phyloP scores from a whole-genome alignment of 2,888 invertebrate species.

The Brachycybe producta region DNA sequence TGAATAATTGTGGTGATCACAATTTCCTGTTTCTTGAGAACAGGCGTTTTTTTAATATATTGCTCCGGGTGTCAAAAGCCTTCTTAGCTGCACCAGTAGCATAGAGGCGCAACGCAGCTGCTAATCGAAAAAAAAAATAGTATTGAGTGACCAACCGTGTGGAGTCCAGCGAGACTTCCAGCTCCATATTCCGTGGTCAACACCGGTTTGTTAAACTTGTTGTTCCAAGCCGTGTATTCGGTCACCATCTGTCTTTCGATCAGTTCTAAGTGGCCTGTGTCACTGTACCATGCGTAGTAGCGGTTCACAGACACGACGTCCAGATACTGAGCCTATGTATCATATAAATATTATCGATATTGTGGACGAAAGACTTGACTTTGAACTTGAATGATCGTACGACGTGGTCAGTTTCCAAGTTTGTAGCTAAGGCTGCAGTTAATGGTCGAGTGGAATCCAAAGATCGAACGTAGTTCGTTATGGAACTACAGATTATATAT shows the following conservation, averaged over 20 bases:
- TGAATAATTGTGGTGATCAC: no score
- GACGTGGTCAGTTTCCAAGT: constrained; percentile 27
- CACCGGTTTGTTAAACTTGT: constrained; percentile 71
- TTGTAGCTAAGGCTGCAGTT: constrained; percentile 29
- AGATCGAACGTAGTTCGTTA: constrained; percentile 60
- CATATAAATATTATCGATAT: not conserved
- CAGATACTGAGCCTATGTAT: constrained; percentile 50
- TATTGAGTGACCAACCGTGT: constrained; percentile 49
- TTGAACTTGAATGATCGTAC: constrained; percentile 23
- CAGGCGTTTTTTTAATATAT: no score
- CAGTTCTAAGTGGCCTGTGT: constrained; percentile 65
- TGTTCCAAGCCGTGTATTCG: constrained; percentile 68
- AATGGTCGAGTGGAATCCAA: constrained; percentile 42
- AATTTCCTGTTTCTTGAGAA: no score
- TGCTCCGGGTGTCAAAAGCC: no score
- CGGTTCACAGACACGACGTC: constrained; percentile 91
- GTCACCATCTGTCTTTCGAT: constrained; percentile 52
- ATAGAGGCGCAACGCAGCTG: no score
- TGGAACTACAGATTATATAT: constrained; percentile 45
- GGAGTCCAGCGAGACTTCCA: constrained; percentile 81
- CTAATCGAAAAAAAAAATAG: no score
- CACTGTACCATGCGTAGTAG: constrained; percentile 92
- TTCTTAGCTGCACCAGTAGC: no score
- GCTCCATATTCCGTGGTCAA: constrained; percentile 94
- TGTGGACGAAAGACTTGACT: not conserved